A percentile compares a stretch with the other conserved stretches of the same genome.
Conservation (phyloP, 2,888 invertebrate species). For the Empis stercorea region DNA sequence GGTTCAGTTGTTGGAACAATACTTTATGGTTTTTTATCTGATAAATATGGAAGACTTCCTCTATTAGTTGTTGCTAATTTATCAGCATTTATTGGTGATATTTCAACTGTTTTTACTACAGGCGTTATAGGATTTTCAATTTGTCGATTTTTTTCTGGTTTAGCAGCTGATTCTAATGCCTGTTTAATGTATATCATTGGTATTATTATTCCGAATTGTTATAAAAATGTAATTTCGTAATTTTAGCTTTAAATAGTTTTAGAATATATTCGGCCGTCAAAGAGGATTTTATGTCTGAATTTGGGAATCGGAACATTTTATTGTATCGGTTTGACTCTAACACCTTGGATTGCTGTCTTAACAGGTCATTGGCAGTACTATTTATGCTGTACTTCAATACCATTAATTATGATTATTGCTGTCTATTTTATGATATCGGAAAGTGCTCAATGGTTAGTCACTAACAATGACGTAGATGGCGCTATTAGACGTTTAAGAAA, state of each 20-base stretch:
- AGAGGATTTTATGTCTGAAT: slow-evolving; percentile 40
- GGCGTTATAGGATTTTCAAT: slow-evolving; percentile 36
- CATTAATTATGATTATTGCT: slow-evolving; percentile 27
- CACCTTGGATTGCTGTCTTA: slow-evolving; percentile 34
- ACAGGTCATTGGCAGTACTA: slow-evolving; percentile 35
- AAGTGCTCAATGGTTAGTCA: slow-evolving; percentile 41
- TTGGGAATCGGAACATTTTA: slow-evolving; percentile 40
- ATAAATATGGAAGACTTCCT: slow-evolving; percentile 42
- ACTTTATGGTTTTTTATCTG: slow-evolving; percentile 42
- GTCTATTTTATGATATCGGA: slow-evolving; percentile 38
- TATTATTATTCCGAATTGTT: slow-evolving; percentile 17
- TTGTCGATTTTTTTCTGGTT: slow-evolving; percentile 43
- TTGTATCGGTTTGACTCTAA: slow-evolving; percentile 35
- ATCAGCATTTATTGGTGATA: slow-evolving; percentile 40
- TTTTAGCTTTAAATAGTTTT: slow-evolving; percentile 32
- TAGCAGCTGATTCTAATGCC: slow-evolving; percentile 44
- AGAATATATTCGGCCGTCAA: slow-evolving; percentile 39
- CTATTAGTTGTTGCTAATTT: slow-evolving; percentile 41
- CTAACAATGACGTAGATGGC: slow-evolving; percentile 35
- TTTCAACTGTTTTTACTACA: slow-evolving; percentile 38
- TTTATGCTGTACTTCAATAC: slow-evolving; percentile 33
- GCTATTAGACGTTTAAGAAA: slow-evolving; percentile 36
- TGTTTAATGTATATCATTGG: slow-evolving; percentile 48
- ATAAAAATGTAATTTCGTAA: neutral
- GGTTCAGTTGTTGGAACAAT: slow-evolving; percentile 47